A percentile compares a stretch with the other conserved stretches of the same genome.
phyloP scores from a whole-genome alignment of 2,797 vertebrate genomes.

The Betta splendens region DNA sequence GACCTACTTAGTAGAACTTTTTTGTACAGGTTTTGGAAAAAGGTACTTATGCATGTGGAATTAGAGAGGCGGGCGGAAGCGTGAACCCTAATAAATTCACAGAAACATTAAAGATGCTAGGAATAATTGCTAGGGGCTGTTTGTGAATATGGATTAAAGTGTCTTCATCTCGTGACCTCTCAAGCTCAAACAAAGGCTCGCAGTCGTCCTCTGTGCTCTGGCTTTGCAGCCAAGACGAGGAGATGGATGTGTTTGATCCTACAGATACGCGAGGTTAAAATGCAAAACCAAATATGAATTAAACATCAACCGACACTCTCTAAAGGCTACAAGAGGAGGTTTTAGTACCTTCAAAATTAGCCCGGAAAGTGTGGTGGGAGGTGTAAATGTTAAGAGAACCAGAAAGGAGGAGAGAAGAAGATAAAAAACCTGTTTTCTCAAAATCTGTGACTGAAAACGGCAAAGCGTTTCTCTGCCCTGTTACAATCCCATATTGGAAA shows the following conservation, averaged over 20 bases:
- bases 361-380: constrained; percentile 48
- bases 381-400: constrained; percentile 49
- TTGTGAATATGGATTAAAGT: constrained; percentile 54
- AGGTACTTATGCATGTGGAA: constrained; percentile 37
- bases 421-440: constrained; percentile 40
- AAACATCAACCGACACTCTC: constrained; percentile 60
- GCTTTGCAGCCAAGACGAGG: constrained; percentile 42
- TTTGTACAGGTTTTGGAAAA: constrained; percentile 61
- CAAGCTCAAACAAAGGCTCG: constrained; percentile 47
- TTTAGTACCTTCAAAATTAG: constrained; percentile 63
- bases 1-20: constrained; percentile 83
- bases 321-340: constrained; percentile 45
- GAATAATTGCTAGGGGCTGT: constrained; percentile 61
- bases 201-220: constrained; percentile 36
- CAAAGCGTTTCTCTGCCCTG: constrained; percentile 41
- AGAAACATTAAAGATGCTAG: constrained; percentile 50
- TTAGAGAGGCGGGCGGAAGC: constrained; percentile 37
- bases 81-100: constrained; percentile 58
- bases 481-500: constrained; percentile 58
- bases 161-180: constrained; percentile 61
- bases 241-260: constrained; percentile 48
- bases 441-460: constrained; percentile 58
- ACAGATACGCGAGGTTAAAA: constrained; percentile 61
- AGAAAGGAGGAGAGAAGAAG: constrained; percentile 16
- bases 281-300: constrained; percentile 68